Conservation (phyloP, 1,140 invertebrate genomes). For the Helicorthomorpha holstii region DNA sequence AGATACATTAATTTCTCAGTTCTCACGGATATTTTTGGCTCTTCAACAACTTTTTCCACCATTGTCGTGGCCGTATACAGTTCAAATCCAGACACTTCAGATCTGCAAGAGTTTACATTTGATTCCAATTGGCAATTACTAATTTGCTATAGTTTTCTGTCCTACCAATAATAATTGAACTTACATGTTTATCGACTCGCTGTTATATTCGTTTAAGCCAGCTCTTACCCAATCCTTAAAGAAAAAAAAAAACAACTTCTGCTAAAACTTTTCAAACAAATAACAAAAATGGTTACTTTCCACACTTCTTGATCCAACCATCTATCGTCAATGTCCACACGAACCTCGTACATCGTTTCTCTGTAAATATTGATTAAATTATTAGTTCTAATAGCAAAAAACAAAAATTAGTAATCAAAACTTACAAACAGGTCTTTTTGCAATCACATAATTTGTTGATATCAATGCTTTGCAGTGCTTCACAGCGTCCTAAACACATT, state of each 20-base stretch:
- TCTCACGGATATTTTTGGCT: background rate
- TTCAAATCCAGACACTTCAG: background rate
- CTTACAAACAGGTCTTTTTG: too few relatives aligned
- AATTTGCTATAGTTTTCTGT: background rate
- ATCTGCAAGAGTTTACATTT: background rate
- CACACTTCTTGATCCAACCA: background rate
- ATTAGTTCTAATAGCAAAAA: too few relatives aligned
- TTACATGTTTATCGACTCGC: background rate
- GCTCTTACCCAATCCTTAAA: background rate
- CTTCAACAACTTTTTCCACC: background rate
- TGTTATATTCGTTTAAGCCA: background rate
- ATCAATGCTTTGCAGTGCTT: too few relatives aligned
- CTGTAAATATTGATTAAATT: background rate
- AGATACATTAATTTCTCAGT: too few relatives aligned
- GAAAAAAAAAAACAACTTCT: background rate
- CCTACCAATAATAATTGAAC: background rate
- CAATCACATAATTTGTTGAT: too few relatives aligned
- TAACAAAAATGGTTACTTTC: background rate
- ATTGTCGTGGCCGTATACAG: background rate
- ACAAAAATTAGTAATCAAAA: too few relatives aligned
- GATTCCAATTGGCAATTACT: too few relatives aligned
- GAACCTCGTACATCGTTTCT: background rate
- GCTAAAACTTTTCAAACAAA: background rate
- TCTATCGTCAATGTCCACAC: background rate
- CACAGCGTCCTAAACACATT: too few relatives aligned